Percentiles rank a stretch among this genome's conserved stretches.
Evolutionary conservation across 2,797 vertebrate species (phyloP).

Genomic region (Falco columbarius): DNA sequence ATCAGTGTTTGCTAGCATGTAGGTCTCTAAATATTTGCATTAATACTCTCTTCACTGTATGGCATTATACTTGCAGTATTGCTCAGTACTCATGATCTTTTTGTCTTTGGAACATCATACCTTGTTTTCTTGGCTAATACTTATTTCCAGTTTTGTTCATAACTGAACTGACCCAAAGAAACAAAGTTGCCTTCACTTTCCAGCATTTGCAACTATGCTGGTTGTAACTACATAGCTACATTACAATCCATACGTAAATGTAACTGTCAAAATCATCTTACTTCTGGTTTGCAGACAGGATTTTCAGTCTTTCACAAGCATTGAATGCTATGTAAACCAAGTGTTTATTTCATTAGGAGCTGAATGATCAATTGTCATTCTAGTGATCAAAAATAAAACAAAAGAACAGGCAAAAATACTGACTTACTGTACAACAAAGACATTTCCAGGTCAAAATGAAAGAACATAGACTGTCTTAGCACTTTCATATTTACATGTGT

Average conservation of each 20-base stretch:
- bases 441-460: constrained; percentile 1
- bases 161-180: neutral
- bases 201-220: neutral
- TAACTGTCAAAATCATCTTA: neutral
- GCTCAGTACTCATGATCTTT: neutral
- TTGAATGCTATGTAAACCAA: neutral
- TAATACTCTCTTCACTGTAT: neutral
- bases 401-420: neutral
- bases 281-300: neutral
- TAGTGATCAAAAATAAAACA: neutral
- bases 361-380: neutral
- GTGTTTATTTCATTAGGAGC: neutral
- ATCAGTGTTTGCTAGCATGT: neutral
- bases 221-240: neutral
- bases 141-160: neutral
- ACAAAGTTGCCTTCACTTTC: neutral
- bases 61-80: neutral
- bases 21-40: neutral
- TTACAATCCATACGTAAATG: neutral
- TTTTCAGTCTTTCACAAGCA: neutral
- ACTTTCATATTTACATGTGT: neutral
- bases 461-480: neutral
- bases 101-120: neutral
- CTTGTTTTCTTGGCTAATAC: neutral
- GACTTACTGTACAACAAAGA: neutral